phyloP scores from a whole-genome alignment of 2,797 vertebrate genomes.

The Parauchenoglanis ngamensis region DNA sequence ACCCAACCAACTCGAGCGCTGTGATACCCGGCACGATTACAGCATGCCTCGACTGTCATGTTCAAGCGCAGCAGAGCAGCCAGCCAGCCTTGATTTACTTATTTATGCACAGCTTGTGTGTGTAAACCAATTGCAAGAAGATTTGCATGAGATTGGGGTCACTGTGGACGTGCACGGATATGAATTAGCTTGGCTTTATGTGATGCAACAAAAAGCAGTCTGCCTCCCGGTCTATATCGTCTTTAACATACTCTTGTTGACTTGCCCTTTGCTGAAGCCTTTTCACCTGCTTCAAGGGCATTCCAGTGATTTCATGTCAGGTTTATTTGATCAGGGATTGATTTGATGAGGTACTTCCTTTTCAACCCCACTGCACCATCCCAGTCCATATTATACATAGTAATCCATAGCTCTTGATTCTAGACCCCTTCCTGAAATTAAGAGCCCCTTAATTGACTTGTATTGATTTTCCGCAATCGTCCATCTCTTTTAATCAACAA shows the following conservation, averaged over 20 bases:
- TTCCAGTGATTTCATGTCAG: neutral
- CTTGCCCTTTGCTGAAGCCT: conserved; percentile 2
- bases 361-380: neutral
- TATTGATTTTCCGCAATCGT: neutral
- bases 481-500: neutral
- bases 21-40: neutral
- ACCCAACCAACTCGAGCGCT: neutral
- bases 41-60: neutral
- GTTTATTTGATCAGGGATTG: conserved; percentile 4
- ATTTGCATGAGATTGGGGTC: conserved; percentile 29
- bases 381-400: neutral
- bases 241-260: neutral
- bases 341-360: neutral
- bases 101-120: conserved; percentile 14
- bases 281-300: neutral
- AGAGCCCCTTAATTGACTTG: neutral
- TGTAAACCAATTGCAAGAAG: conserved; percentile 15
- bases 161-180: neutral
- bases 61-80: neutral
- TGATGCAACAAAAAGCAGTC: neutral
- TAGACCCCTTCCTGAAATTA: neutral
- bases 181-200: neutral
- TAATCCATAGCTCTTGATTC: neutral
- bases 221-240: neutral
- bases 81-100: conserved; percentile 13